Evolutionary conservation across 2,113 vertebrate species (phyloP), one percentile per base, ranked within the genome.

Genomic region (Tragelaphus buxtoni): DNA sequence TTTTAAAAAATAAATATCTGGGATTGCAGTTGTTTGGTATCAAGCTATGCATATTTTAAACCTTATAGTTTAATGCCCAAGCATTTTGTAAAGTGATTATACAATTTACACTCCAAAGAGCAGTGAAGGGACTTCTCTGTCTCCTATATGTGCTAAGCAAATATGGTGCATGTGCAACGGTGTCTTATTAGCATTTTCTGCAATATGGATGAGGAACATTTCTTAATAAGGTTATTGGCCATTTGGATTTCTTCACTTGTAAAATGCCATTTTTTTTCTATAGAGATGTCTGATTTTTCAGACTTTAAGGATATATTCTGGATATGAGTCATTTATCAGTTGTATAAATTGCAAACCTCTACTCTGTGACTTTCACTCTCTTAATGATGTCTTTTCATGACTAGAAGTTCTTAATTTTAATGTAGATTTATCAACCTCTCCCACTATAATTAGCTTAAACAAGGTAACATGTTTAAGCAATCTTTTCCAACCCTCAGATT

Each of bases 251-350:
- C 28, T 32, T 90, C 39, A 90, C 9, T 90, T 90, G 39, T 81
- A 45, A 90, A 86, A 72, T 88, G 56, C 7, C 30, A 51, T 20
- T 74, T 35, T 96, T 96, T 96, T 96, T 88, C 91, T 58, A 65
- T 5, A 9, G 24, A 24, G 22, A 82, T 61, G 45, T 58, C 79
- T 72, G 4, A 47, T 63, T 82, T 82, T 86, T 82, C 47, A 60
- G 42, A 13, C 9, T 56, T 76, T 42, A 26, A 74, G 74, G 63
- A 82, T 42, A 30, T 58, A 81, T 85, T 93, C 47, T 81, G 18
- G 47, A 24, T 47, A 58, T 53, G 35, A 85, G 35, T 60, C 9
- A 32, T 86, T 80, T 77, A 24, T 87, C 81, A 90, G 16, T 42
- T 92, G 35, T 12, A 47, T 61, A 30, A 61, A 85, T 80, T 22